Evolutionary conservation across 2,888 invertebrate genomes (phyloP).

Genomic region (Dynastes tityus): DNA sequence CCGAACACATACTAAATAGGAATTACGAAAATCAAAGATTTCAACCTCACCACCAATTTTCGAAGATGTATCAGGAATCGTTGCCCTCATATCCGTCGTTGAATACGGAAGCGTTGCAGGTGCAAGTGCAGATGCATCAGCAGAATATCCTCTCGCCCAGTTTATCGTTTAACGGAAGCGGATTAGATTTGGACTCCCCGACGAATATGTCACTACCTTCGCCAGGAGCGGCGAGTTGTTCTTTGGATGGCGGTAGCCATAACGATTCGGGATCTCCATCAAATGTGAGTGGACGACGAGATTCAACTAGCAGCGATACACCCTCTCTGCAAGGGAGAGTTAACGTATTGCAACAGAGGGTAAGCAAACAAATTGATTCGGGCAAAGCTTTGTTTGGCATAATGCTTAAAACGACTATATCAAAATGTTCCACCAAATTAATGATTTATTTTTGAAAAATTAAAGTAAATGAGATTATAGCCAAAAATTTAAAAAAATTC

Average conservation of each 20-base stretch:
- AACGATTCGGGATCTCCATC: conserved; percentile 77
- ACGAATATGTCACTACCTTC: conserved; percentile 88
- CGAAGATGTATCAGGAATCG: conserved; percentile 68
- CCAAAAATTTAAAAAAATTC: too few species aligned
- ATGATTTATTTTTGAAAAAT: neutral
- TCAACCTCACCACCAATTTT: conserved; percentile 64
- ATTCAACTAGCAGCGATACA: conserved; percentile 74
- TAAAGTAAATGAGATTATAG: too few species aligned
- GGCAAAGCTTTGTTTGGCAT: conserved; percentile 62
- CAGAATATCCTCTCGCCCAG: conserved; percentile 70
- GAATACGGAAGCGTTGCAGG: conserved; percentile 71
- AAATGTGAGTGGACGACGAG: conserved; percentile 80
- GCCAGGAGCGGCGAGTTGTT: conserved; percentile 82
- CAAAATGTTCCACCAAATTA: neutral
- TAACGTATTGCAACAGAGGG: conserved; percentile 88
- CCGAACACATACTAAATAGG: conserved; percentile 80
- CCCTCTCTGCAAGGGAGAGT: conserved; percentile 75
- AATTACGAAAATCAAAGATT: conserved; percentile 64
- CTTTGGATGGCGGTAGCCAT: conserved; percentile 78
- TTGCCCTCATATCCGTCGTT: conserved; percentile 67
- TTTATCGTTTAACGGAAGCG: conserved; percentile 79
- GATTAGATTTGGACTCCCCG: conserved; percentile 80
- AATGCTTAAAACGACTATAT: conserved; percentile 6
- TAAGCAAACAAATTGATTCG: conserved; percentile 79
- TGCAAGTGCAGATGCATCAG: conserved; percentile 79